These are phyloP conservation scores for Azemiops feae DNA, from an alignment of 2,113 vertebrate species.

Conservation along the genomic window DNA sequence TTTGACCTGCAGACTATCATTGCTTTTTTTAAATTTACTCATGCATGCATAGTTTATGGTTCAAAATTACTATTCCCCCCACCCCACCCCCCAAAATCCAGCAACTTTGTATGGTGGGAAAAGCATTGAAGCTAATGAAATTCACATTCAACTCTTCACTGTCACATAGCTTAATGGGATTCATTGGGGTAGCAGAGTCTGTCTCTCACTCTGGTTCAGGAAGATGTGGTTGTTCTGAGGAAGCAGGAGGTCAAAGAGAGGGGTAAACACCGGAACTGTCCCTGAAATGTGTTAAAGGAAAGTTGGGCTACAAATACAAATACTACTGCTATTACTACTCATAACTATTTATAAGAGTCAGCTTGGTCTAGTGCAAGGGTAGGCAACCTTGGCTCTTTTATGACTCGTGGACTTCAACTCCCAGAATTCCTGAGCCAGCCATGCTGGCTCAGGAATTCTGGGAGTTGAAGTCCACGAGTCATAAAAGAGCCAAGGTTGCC, in stretches of 20 bases:
- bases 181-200: background rate
- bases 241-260: background rate
- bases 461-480: too few species aligned
- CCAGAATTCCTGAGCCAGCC: too few species aligned
- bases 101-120: background rate
- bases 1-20: background rate
- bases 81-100: background rate
- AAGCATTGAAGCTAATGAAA: background rate
- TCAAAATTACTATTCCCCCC: background rate
- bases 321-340: background rate
- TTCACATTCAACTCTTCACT: background rate
- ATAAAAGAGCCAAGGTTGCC: too few species aligned
- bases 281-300: background rate
- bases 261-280: background rate
- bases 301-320: background rate
- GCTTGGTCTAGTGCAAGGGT: background rate
- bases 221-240: background rate
- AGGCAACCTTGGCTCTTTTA: too few species aligned
- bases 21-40: background rate
- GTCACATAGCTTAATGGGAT: background rate
- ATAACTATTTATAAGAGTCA: background rate
- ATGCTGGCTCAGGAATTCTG: too few species aligned
- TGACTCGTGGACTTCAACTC: too few species aligned
- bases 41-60: background rate
- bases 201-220: background rate